Conservation (phyloP, 2,797 vertebrate genomes). For the Prionace glauca region DNA sequence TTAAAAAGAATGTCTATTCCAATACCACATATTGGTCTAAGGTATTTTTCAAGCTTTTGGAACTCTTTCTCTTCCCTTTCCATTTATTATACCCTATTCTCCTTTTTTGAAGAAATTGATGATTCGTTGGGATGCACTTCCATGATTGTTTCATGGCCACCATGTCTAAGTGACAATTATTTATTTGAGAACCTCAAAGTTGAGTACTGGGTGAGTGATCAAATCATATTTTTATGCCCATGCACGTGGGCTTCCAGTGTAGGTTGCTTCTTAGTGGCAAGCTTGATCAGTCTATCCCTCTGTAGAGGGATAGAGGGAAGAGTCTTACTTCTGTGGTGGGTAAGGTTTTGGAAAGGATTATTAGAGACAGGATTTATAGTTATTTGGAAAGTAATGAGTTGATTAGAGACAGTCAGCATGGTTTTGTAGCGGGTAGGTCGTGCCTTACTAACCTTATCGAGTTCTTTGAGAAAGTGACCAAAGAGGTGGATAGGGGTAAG, state of each 20-base stretch:
- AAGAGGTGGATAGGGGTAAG: too few species aligned
- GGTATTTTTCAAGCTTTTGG: background rate
- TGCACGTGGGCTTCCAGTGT: background rate
- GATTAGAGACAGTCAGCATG: too few species aligned
- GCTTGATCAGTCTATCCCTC: background rate
- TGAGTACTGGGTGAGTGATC: background rate
- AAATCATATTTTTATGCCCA: background rate
- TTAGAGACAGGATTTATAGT: too few species aligned
- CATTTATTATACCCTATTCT: background rate
- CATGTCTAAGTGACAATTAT: background rate
- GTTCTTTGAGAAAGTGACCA: too few species aligned
- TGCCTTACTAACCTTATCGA: too few species aligned
- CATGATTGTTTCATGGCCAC: background rate
- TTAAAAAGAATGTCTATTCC: background rate
- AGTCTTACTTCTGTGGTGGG: too few species aligned
- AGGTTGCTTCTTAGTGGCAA: background rate
- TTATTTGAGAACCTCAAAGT: background rate
- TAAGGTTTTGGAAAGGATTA: too few species aligned
- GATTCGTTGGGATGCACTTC: background rate
- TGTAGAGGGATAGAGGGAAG: too few species aligned
- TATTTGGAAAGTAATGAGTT: too few species aligned
- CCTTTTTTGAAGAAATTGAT: background rate
- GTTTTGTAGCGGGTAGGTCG: too few species aligned
- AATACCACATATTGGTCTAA: background rate
- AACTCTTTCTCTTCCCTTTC: background rate